Conservation (phyloP, 1,140 invertebrate species). For the Drosophila mauritiana region DNA sequence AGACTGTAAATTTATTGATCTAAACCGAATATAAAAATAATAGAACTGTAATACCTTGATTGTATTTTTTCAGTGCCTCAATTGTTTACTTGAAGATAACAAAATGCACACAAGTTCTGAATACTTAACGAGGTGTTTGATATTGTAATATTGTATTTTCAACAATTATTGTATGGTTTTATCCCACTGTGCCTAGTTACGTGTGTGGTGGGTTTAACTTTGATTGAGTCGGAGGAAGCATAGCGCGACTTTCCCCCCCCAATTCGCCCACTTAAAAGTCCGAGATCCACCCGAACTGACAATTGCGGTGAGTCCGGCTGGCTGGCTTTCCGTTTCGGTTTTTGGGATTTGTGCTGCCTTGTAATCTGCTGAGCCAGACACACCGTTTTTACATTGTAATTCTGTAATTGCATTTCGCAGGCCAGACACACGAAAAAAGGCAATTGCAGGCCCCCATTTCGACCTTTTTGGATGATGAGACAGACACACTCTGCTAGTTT, state of each 20-base stretch:
- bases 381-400: slow-evolving; percentile 73
- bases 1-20: too few relatives aligned
- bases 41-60: too few relatives aligned
- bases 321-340: slow-evolving; percentile 51
- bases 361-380: slow-evolving; percentile 67
- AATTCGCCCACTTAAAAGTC: slow-evolving; percentile 14
- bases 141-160: too few relatives aligned
- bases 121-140: too few relatives aligned
- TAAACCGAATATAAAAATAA: too few relatives aligned
- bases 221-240: slow-evolving; percentile 45
- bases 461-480: slow-evolving; percentile 44
- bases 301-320: slow-evolving; percentile 42
- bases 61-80: too few relatives aligned
- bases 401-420: slow-evolving; percentile 74
- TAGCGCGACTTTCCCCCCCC: slow-evolving; percentile 51
- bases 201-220: slow-evolving; percentile 42
- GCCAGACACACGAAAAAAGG: slow-evolving; percentile 48
- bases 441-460: slow-evolving; percentile 33
- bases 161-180: neutral
- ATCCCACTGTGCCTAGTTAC: slow-evolving; percentile 31
- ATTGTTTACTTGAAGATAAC: too few relatives aligned
- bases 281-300: slow-evolving; percentile 48
- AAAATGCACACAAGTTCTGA: too few relatives aligned
- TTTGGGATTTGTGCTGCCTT: slow-evolving; percentile 49
- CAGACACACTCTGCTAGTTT: slow-evolving; percentile 21